These are phyloP conservation scores for Ceyx melanurus DNA, from an alignment of 2,113 vertebrate species.

Conservation along the genomic window DNA sequence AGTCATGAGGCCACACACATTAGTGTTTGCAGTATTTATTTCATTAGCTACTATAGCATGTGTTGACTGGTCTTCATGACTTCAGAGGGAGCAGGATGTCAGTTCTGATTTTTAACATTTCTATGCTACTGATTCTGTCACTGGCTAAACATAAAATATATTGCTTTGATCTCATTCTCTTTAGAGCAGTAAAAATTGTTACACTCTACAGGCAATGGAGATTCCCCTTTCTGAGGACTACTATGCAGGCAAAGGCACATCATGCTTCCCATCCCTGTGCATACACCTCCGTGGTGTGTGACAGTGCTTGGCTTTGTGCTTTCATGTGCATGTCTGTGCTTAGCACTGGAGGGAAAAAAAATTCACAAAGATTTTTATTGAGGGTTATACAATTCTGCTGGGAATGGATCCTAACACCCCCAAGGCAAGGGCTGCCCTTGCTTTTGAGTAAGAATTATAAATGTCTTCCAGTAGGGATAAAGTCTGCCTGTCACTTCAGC, in stretches of 20 bases:
- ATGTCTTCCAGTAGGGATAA: neutral
- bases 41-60: neutral
- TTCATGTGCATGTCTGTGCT: neutral
- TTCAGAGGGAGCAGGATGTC: neutral
- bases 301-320: neutral
- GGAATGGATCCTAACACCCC: neutral
- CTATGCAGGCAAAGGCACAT: fast-evolving
- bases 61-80: neutral
- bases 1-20: fast-evolving
- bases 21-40: fast-evolving
- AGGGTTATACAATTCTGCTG: conserved; percentile 1
- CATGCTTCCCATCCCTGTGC: neutral
- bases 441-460: conserved; percentile 8
- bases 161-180: neutral
- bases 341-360: conserved; percentile 12
- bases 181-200: neutral
- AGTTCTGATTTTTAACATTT: neutral
- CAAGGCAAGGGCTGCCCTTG: conserved; percentile 11
- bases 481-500: neutral
- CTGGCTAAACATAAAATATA: neutral
- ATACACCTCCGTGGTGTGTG: neutral
- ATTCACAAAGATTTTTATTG: neutral
- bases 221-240: neutral
- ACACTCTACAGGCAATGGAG: neutral
- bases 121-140: neutral